Conservation (phyloP, 2,888 invertebrate species). For the Drosophila pseudotakahashii region DNA sequence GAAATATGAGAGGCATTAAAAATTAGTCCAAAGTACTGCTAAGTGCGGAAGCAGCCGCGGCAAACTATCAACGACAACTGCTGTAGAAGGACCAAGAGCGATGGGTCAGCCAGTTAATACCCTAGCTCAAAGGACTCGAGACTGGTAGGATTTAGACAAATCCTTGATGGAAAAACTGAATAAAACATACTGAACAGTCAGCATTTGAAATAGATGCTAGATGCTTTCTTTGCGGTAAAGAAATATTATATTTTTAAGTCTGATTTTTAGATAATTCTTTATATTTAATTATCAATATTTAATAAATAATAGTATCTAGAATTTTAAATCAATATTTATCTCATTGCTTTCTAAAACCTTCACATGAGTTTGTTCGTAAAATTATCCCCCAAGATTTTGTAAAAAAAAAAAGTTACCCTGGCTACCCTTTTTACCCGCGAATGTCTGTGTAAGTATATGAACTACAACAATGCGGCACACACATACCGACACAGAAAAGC, state of each 20-base stretch:
- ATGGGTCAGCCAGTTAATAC: conserved; percentile 9
- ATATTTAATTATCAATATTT: too few relatives aligned
- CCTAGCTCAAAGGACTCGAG: background rate
- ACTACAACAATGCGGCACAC: conserved; percentile 22
- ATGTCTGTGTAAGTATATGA: conserved; percentile 19
- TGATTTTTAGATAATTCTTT: too few relatives aligned
- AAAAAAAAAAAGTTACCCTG: background rate
- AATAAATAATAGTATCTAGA: too few relatives aligned
- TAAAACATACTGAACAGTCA: too few relatives aligned
- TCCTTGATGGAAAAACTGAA: background rate
- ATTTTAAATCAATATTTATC: too few relatives aligned
- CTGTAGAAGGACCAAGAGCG: background rate
- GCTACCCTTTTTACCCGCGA: conserved; percentile 10
- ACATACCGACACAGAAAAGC: background rate
- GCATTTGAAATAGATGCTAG: background rate
- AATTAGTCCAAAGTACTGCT: conserved; percentile 74
- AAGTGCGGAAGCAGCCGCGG: conserved; percentile 64
- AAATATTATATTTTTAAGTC: too few relatives aligned
- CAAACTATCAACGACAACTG: conserved; percentile 52
- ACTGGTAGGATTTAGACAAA: too few relatives aligned
- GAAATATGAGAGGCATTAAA: conserved; percentile 73
- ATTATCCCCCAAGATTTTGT: background rate
- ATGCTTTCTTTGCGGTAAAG: background rate
- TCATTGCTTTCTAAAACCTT: too few relatives aligned
- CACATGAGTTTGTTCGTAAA: background rate